phyloP scores from a whole-genome alignment of 2,888 invertebrate genomes.

The Flexamia atlantica region DNA sequence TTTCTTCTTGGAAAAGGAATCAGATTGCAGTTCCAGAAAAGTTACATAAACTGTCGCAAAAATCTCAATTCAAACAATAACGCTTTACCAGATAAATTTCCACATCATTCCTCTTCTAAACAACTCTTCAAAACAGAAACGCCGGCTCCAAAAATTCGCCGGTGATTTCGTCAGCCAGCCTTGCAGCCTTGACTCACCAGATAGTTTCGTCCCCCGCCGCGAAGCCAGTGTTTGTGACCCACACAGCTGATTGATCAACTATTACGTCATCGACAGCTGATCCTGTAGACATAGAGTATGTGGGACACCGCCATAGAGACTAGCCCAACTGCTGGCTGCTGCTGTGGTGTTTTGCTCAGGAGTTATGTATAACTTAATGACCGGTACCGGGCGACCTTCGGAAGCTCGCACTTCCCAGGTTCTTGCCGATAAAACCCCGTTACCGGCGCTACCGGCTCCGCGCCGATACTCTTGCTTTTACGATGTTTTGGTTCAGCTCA shows the following conservation, averaged over 20 bases:
- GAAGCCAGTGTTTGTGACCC: constrained; percentile 1
- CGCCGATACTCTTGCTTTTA: not conserved
- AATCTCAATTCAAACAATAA: no score
- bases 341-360: constrained; percentile 13
- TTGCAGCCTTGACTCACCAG: constrained; percentile 16
- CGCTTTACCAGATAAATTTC: no score
- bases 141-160: not conserved
- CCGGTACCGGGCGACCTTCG: constrained; percentile 24
- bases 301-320: constrained; percentile 25
- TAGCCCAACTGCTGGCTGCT: not conserved
- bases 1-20: no score
- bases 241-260: constrained; percentile 40
- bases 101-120: no score
- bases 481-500: not conserved
- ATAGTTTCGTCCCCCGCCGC: constrained; percentile 36
- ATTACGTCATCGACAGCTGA: constrained; percentile 29
- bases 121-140: no score
- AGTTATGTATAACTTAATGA: not conserved
- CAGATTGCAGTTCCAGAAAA: no score
- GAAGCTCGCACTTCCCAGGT: constrained; percentile 20
- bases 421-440: constrained; percentile 16
- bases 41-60: no score
- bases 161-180: not conserved
- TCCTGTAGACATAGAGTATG: constrained; percentile 18
- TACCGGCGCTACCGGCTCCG: not conserved